phyloP scores from a whole-genome alignment of 2,113 vertebrate genomes.

The Corythoichthys haematopterus region DNA sequence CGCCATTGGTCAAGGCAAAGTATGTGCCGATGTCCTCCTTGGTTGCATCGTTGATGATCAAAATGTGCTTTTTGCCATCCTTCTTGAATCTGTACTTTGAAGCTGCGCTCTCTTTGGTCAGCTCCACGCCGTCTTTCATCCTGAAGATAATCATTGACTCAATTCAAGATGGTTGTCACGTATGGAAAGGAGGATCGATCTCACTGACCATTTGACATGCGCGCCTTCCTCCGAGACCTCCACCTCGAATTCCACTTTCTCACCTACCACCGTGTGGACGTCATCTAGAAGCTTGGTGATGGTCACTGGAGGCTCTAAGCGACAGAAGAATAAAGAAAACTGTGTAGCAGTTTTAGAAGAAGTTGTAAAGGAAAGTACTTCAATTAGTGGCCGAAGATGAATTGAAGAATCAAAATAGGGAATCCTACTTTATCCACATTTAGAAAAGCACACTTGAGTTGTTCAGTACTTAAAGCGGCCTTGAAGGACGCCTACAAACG shows the following conservation, averaged over 20 bases:
- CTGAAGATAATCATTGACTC: constrained; percentile 54
- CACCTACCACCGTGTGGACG: constrained; percentile 80
- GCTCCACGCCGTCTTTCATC: constrained; percentile 86
- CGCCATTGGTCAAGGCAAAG: constrained; percentile 79
- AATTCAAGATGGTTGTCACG: not conserved
- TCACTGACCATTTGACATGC: constrained; percentile 78
- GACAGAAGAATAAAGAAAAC: constrained; percentile 6
- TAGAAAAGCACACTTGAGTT: not conserved
- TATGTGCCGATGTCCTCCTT: constrained; percentile 79
- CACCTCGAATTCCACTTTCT: constrained; percentile 82
- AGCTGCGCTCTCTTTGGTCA: constrained; percentile 75
- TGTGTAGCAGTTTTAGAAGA: not conserved
- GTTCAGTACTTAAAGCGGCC: not conserved
- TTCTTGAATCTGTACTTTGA: constrained; percentile 90
- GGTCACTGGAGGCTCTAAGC: constrained; percentile 78
- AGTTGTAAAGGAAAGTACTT: constrained; percentile 17
- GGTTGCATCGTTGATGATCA: constrained; percentile 82
- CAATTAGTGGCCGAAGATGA: not conserved
- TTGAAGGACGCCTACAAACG: constrained; percentile 1
- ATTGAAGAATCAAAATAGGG: not conserved
- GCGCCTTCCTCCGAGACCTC: constrained; percentile 90
- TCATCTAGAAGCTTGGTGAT: constrained; percentile 84
- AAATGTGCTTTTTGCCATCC: constrained; percentile 80
- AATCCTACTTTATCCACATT: not conserved
- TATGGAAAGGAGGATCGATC: not conserved